Percentiles rank a stretch among this genome's conserved stretches.
These are phyloP conservation scores for Echinometra lucunter DNA, from an alignment of 53 echinoderm and acorn worm genomes.

Conservation along the genomic window DNA sequence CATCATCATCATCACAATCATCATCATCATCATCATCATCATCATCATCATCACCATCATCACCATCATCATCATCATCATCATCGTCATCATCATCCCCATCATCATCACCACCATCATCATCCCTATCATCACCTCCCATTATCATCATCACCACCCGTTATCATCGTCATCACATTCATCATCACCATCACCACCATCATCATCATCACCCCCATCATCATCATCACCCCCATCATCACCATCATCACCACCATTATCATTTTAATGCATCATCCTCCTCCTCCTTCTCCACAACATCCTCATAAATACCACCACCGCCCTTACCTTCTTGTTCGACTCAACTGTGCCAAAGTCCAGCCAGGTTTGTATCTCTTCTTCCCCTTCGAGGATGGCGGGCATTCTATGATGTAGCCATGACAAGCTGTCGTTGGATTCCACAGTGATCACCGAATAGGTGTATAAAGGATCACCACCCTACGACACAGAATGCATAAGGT, in stretches of 20 bases:
- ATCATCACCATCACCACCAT: background rate
- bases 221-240: background rate
- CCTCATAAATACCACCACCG: too few relatives aligned
- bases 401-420: conserved; percentile 94
- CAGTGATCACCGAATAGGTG: conserved; percentile 90
- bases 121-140: background rate
- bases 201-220: background rate
- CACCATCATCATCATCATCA: background rate
- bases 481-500: background rate
- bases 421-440: conserved; percentile 76
- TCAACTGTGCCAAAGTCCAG: conserved; percentile 85
- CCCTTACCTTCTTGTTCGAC: conserved; percentile 78
- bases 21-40: background rate
- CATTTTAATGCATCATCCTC: background rate
- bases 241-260: background rate
- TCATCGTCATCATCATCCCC: background rate
- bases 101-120: background rate
- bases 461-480: conserved; percentile 88
- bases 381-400: conserved; percentile 91
- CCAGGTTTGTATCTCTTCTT: conserved; percentile 90
- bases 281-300: background rate
- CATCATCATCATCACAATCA: background rate
- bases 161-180: background rate
- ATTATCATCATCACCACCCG: conserved; percentile 11
- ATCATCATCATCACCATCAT: background rate